Base-by-base conservation (phyloP, 2,797 vertebrate genomes). In the Nannoperca australis region DNA sequence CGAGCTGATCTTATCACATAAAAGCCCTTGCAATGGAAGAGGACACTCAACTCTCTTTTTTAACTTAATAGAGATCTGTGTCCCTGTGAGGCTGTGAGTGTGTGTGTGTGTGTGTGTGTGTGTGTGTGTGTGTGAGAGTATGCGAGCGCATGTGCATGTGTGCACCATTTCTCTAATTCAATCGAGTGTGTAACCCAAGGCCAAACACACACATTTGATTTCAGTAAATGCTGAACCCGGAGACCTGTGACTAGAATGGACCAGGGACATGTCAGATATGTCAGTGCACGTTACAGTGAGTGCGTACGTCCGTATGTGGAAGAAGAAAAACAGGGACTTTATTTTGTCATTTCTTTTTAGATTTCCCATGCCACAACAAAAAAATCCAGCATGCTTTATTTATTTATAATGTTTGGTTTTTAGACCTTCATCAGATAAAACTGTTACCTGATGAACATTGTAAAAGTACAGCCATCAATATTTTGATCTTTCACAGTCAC, bases 1-100 rank as follows among this genome's bases (percentile, higher is more conserved):
- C 51, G 64, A 92, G 86, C 83, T 22, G 92, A 92, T 94, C 92
- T 94, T 93, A 95, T 94, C 93, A 89, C 90, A 90, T 91, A 94
- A 94, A 93, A 93, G 91, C 88, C 79, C 69, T 87, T 9, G 85
- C 90, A 73, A 87, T 89, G 81, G 91, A 90, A 87, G 88, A 91
- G 90, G 91, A 90, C 84, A 91, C 92, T 92, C 89, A 84, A 82
- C 87, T 89, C 88, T 91, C 82, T 82, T 88, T 84, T 89, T 92
- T 91, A 91, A 93, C 92, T 92, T 91, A 94, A 92, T 91, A 92
- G 89, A 91, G 88, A 90, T 86, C 74, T 80, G 78, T 85, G 83
- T 85, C 78, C 78, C 70, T 78, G 74, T 82, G 70, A 80, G 77
- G 56, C 30, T 66, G 17, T 65, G 51, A 80, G 64, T 60, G 40